Conservation (phyloP, 2,888 invertebrate species). For the Portevinia maculata region DNA sequence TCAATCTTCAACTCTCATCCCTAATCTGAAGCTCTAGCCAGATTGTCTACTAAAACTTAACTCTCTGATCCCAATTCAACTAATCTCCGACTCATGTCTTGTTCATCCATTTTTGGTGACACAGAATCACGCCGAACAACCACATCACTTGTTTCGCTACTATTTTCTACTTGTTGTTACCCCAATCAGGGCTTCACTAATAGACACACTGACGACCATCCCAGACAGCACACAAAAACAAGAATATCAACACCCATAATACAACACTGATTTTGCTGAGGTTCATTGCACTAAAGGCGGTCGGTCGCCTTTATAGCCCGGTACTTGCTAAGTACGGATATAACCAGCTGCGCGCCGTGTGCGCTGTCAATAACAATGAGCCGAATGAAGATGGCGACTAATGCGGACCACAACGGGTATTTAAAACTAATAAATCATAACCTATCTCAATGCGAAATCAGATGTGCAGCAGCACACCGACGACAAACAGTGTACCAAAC, state of each 20-base stretch:
- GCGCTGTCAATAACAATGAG: conserved; percentile 63
- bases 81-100: conserved; percentile 46
- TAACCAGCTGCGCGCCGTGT: conserved; percentile 8
- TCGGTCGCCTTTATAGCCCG: conserved; percentile 4
- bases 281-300: conserved; percentile 62
- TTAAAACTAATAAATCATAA: conserved; percentile 74
- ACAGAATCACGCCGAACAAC: conserved; percentile 50
- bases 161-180: conserved; percentile 7
- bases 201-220: conserved; percentile 64
- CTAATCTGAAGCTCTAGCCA: conserved; percentile 58
- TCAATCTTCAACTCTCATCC: conserved; percentile 62
- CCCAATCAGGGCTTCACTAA: conserved; percentile 61
- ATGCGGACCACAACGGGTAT: conserved; percentile 56
- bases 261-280: too few relatives aligned
- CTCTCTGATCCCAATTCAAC: conserved; percentile 54
- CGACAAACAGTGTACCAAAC: conserved; percentile 30
- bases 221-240: conserved; percentile 53
- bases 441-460: conserved; percentile 74
- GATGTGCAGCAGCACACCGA: conserved; percentile 55
- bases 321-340: conserved; percentile 33
- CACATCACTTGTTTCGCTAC: conserved; percentile 36
- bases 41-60: conserved; percentile 37
- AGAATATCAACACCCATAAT: conserved; percentile 66
- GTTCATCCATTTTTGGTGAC: conserved; percentile 54
- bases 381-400: conserved; percentile 60